phyloP scores from a whole-genome alignment of 2,888 invertebrate species.

The Yponomeuta malinellus region DNA sequence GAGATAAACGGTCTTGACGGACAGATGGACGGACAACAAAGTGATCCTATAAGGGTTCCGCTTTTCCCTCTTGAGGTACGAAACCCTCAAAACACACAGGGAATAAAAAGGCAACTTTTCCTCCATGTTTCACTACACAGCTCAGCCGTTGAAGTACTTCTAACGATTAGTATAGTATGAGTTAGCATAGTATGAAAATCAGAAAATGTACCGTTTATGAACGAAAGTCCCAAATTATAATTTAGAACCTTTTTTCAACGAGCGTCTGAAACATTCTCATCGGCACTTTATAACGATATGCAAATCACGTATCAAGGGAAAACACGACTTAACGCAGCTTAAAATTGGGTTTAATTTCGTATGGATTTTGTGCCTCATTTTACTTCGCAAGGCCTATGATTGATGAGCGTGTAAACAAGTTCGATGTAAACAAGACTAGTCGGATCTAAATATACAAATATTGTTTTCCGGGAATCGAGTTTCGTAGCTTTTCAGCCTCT shows the following conservation, averaged over 20 bases:
- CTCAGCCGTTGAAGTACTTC: background rate
- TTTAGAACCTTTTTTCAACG: background rate
- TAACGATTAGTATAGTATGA: background rate
- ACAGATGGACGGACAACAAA: no score
- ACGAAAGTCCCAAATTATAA: background rate
- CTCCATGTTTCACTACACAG: no score
- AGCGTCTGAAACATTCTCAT: background rate
- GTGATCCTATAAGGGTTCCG: no score
- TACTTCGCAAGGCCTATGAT: slow-evolving; percentile 13
- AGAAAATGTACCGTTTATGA: background rate
- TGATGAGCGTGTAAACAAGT: slow-evolving; percentile 15
- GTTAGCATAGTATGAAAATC: background rate
- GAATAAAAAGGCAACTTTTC: no score
- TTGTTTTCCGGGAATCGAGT: background rate
- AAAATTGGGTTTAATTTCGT: background rate
- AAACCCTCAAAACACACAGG: no score
- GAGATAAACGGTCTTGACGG: no score
- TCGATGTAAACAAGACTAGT: slow-evolving; percentile 12
- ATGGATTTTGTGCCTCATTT: background rate
- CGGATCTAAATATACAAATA: background rate
- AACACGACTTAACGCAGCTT: background rate
- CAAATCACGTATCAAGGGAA: background rate
- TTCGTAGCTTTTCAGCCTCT: background rate
- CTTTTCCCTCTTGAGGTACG: no score
- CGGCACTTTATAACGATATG: background rate